Percentiles rank a stretch among this genome's conserved stretches.
These are phyloP conservation scores for Brevimyrus niger DNA, from an alignment of 2,113 vertebrate species.

Conservation along the genomic window DNA sequence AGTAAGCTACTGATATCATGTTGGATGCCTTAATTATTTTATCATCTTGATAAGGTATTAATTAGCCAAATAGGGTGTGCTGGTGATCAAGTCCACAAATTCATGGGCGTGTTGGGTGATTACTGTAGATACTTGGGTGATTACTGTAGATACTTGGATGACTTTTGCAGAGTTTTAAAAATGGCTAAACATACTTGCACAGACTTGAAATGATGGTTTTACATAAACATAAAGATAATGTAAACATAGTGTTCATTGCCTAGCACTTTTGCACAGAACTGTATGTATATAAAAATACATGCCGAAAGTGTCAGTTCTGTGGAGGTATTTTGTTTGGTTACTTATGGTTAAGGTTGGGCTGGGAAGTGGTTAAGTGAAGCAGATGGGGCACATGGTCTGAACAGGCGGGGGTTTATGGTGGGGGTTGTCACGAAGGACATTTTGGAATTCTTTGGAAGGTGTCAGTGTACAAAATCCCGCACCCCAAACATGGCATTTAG, in stretches of 20 bases:
- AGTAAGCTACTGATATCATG: background rate
- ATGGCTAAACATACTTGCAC: background rate
- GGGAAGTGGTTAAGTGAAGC: background rate
- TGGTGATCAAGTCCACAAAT: background rate
- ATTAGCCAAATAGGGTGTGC: background rate
- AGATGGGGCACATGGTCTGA: background rate
- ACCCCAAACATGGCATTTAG: constrained; percentile 54
- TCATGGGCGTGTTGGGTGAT: background rate
- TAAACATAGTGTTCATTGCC: background rate
- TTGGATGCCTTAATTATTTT: background rate
- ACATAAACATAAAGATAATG: background rate
- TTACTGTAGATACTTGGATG: background rate
- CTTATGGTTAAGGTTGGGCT: background rate
- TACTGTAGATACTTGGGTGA: background rate
- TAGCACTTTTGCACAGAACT: background rate
- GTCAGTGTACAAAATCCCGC: constrained; percentile 51
- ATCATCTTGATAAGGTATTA: background rate
- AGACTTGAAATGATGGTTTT: background rate
- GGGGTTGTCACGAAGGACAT: background rate
- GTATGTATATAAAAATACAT: background rate
- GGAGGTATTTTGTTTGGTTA: background rate
- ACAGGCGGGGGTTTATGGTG: background rate
- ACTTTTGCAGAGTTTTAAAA: background rate
- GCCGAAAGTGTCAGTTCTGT: background rate
- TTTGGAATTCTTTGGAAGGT: constrained; percentile 13